Conservation (phyloP, 2,888 invertebrate species). For the Penaeus monodon region DNA sequence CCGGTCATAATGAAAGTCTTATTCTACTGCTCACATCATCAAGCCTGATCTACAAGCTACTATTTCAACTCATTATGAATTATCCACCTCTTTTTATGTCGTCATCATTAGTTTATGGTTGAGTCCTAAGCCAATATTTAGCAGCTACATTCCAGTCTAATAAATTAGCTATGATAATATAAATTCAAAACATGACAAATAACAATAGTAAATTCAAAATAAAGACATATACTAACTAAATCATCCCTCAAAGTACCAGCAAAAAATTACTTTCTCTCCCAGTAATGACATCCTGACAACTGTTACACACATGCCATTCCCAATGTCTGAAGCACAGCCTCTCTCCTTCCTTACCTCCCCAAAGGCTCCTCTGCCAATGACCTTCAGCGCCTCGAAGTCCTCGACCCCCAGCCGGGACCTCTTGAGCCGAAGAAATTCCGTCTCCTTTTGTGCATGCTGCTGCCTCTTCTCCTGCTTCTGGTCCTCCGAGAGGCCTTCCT, state of each 20-base stretch:
- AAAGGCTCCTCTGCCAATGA: constrained; percentile 90
- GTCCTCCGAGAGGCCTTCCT: constrained; percentile 92
- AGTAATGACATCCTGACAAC: neutral
- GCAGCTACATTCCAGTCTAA: no score
- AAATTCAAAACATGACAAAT: no score
- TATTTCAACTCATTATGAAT: neutral
- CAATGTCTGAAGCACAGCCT: neutral
- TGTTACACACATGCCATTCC: neutral
- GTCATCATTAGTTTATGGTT: no score
- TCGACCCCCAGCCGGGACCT: constrained; percentile 95
- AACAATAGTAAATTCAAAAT: no score
- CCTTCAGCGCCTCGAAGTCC: constrained; percentile 98
- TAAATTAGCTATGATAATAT: no score
- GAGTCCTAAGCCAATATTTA: no score
- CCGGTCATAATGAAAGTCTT: neutral
- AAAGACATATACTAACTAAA: no score
- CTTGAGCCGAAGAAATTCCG: constrained; percentile 96
- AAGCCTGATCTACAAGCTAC: neutral
- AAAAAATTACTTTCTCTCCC: no score
- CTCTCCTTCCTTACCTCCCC: constrained; percentile 76
- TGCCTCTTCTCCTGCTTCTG: constrained; percentile 94
- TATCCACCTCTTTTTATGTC: no score
- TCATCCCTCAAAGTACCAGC: no score
- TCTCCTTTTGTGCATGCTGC: constrained; percentile 98
- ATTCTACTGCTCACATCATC: neutral